A percentile compares a stretch with the other conserved stretches of the same genome.
Conservation (phyloP, 2,113 vertebrate genomes). For the Piaya cayana region DNA sequence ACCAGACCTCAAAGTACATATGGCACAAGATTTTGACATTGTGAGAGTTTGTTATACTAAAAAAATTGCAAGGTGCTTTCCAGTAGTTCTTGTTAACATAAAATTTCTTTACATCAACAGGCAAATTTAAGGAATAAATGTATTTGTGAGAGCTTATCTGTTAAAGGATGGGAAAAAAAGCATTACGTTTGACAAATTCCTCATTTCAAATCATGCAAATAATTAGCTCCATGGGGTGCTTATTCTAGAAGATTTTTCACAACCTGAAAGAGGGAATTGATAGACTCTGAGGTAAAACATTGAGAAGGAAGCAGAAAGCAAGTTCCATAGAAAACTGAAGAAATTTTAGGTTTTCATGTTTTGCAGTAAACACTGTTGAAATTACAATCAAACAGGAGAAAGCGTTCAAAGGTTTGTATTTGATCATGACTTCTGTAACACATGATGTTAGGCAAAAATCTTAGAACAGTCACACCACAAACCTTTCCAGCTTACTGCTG, state of each 20-base stretch:
- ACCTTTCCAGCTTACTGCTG: background rate
- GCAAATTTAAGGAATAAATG: background rate
- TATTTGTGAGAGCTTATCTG: slow-evolving; percentile 15
- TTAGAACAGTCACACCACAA: background rate
- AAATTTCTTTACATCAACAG: background rate
- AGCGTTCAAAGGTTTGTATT: background rate
- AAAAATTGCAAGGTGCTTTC: slow-evolving; percentile 5
- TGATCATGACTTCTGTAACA: background rate
- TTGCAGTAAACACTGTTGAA: background rate
- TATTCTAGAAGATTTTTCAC: slow-evolving; percentile 35
- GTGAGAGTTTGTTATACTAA: background rate
- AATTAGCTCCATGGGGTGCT: slow-evolving; percentile 48
- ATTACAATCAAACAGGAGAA: background rate
- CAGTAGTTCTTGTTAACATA: background rate
- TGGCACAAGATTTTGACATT: background rate
- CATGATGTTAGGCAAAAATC: background rate
- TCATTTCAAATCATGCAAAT: slow-evolving; percentile 60
- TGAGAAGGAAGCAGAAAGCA: background rate
- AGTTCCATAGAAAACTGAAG: background rate
- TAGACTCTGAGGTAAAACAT: background rate
- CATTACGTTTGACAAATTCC: slow-evolving; percentile 39
- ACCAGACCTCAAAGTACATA: background rate
- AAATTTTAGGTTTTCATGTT: background rate
- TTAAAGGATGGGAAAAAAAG: slow-evolving; percentile 23
- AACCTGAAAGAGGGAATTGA: slow-evolving; percentile 1